Evolutionary conservation across 2,888 invertebrate species (phyloP).

Genomic region (Cephus rjabovi): DNA sequence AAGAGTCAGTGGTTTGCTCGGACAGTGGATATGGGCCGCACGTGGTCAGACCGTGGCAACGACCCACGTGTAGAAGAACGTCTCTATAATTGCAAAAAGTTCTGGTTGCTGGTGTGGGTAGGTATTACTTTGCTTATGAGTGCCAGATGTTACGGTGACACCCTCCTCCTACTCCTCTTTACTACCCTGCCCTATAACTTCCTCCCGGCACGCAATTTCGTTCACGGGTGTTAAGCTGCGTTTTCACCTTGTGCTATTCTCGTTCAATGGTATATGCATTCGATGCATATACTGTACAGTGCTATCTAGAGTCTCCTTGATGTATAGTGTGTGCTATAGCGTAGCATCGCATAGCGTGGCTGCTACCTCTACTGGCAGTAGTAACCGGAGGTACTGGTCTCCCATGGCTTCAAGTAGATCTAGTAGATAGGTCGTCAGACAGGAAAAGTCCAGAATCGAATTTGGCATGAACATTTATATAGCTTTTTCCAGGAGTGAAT

Average conservation of each 20-base stretch:
- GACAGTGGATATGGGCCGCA: slow-evolving; percentile 16
- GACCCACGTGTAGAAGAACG: slow-evolving; percentile 19
- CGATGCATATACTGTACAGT: too few relatives aligned
- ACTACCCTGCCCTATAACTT: not conserved
- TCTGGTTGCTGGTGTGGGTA: slow-evolving; percentile 3
- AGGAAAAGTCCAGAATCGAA: too few relatives aligned
- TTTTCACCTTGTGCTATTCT: not conserved
- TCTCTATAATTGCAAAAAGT: slow-evolving; percentile 37
- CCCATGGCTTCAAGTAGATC: too few relatives aligned
- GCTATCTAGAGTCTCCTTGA: too few relatives aligned
- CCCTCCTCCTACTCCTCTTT: slow-evolving; percentile 12
- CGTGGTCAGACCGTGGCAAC: slow-evolving; percentile 11
- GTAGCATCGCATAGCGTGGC: too few relatives aligned
- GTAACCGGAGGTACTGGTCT: too few relatives aligned
- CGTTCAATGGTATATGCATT: too few relatives aligned
- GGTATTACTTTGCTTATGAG: slow-evolving; percentile 33
- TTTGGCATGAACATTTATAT: too few relatives aligned
- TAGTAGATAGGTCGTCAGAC: too few relatives aligned
- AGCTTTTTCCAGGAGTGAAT: too few relatives aligned
- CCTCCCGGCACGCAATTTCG: not conserved
- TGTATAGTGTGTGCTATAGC: too few relatives aligned
- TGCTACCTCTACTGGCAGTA: too few relatives aligned
- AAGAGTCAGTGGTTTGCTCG: slow-evolving; percentile 5
- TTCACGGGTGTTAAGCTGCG: not conserved
- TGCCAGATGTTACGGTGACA: slow-evolving; percentile 26